Evolutionary conservation across 1,140 invertebrate genomes (phyloP).

Genomic region (Brachionus manjavacas): DNA sequence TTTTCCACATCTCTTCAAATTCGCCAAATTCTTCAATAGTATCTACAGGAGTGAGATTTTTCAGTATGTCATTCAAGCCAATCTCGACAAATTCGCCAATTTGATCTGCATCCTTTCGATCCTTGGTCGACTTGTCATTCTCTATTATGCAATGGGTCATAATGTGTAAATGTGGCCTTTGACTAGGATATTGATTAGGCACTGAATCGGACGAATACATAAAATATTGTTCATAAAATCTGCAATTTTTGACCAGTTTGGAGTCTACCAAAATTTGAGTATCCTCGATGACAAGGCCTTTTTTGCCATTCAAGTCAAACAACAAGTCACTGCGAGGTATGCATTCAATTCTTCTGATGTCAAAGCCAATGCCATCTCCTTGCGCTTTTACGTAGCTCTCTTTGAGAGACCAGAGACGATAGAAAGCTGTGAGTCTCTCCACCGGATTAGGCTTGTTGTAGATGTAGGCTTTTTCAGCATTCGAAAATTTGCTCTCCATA

Average conservation of each 20-base stretch:
- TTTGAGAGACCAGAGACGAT: slow-evolving; percentile 85
- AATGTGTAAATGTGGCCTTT: not conserved
- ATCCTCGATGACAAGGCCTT: not conserved
- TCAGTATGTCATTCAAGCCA: not conserved
- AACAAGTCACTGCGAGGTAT: not conserved
- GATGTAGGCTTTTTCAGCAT: slow-evolving; percentile 68
- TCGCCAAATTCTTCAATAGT: not conserved
- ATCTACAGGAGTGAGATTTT: not conserved
- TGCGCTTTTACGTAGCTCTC: slow-evolving; percentile 88
- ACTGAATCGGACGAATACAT: not conserved
- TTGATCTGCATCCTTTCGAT: not conserved
- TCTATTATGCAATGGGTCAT: slow-evolving; percentile 23
- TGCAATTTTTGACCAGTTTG: slow-evolving; percentile 12
- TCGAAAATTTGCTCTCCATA: slow-evolving; percentile 74
- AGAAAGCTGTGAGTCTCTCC: slow-evolving; percentile 69
- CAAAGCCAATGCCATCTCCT: slow-evolving; percentile 74
- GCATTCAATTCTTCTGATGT: slow-evolving; percentile 10
- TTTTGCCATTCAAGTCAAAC: slow-evolving; percentile 17
- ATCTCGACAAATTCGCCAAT: not conserved
- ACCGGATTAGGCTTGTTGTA: slow-evolving; percentile 58
- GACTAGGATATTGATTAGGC: not conserved
- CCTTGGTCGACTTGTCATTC: not conserved
- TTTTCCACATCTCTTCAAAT: not conserved
- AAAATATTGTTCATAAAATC: slow-evolving; percentile 35
- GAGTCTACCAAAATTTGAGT: not conserved